phyloP scores from a whole-genome alignment of 2,113 vertebrate species.

The Galemys pyrenaicus region DNA sequence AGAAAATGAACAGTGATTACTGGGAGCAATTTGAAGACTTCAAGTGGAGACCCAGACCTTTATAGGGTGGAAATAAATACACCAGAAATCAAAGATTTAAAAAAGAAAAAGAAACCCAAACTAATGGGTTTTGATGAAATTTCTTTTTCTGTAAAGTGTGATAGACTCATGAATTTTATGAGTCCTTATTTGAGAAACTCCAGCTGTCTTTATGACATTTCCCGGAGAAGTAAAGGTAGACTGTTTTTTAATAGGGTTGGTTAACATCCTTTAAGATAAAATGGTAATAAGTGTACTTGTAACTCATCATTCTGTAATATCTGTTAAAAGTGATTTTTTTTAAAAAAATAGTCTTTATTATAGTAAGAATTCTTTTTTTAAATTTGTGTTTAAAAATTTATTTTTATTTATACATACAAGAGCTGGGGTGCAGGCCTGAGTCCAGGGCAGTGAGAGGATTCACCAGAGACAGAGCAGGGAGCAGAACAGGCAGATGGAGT shows the following conservation, averaged over 20 bases:
- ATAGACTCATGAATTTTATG: background rate
- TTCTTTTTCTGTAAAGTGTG: slow-evolving; percentile 1
- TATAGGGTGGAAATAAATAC: background rate
- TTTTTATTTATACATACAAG: no score
- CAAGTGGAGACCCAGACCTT: background rate
- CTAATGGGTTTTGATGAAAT: background rate
- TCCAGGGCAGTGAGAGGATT: no score
- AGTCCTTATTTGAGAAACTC: background rate
- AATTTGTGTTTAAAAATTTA: no score
- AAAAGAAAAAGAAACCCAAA: background rate
- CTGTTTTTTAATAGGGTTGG: background rate
- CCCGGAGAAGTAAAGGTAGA: background rate
- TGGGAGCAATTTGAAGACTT: slow-evolving; percentile 15
- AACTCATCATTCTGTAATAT: background rate
- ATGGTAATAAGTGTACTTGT: background rate
- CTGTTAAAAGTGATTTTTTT: slow-evolving; percentile 30
- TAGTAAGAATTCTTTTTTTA: no score
- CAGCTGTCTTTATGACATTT: background rate
- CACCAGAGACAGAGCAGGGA: no score
- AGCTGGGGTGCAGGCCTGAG: no score
- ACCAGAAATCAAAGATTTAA: background rate
- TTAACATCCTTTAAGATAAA: slow-evolving; percentile 20
- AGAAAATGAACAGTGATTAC: slow-evolving; percentile 21
- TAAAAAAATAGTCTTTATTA: background rate
- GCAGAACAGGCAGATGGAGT: no score